phyloP scores from a whole-genome alignment of 2,888 invertebrate genomes.

The Acleris sparsana region DNA sequence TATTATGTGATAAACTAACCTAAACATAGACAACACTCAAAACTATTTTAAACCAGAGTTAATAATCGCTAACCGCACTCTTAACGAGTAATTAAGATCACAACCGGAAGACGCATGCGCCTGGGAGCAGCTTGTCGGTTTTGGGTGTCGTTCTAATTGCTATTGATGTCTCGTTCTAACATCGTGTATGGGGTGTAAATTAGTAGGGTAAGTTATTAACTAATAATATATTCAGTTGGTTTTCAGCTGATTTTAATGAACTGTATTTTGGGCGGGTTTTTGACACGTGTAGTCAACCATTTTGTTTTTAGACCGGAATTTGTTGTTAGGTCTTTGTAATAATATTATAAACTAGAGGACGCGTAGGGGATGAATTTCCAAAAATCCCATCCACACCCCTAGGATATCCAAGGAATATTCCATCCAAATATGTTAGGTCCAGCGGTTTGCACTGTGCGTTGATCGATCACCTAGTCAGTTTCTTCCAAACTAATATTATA shows the following conservation, averaged over 20 bases:
- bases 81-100: slow-evolving; percentile 62
- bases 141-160: slow-evolving; percentile 53
- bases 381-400: too few relatives aligned
- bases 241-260: background rate
- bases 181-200: slow-evolving; percentile 31
- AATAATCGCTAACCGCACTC: slow-evolving; percentile 61
- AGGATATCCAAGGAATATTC: too few relatives aligned
- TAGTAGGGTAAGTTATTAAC: slow-evolving; percentile 9
- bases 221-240: background rate
- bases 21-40: background rate
- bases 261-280: too few relatives aligned
- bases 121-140: slow-evolving; percentile 68
- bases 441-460: too few relatives aligned
- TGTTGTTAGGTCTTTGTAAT: too few relatives aligned
- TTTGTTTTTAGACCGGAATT: too few relatives aligned
- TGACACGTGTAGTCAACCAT: too few relatives aligned
- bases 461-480: too few relatives aligned
- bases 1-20: background rate
- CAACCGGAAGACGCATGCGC: slow-evolving; percentile 67
- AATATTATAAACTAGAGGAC: too few relatives aligned
- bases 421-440: too few relatives aligned
- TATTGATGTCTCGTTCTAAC: slow-evolving; percentile 31
- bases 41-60: slow-evolving; percentile 44
- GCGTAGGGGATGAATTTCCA: too few relatives aligned
- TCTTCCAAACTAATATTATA: too few relatives aligned